Base-by-base conservation (phyloP, 2,888 invertebrate species). In the Drosophila kanekoi region DNA sequence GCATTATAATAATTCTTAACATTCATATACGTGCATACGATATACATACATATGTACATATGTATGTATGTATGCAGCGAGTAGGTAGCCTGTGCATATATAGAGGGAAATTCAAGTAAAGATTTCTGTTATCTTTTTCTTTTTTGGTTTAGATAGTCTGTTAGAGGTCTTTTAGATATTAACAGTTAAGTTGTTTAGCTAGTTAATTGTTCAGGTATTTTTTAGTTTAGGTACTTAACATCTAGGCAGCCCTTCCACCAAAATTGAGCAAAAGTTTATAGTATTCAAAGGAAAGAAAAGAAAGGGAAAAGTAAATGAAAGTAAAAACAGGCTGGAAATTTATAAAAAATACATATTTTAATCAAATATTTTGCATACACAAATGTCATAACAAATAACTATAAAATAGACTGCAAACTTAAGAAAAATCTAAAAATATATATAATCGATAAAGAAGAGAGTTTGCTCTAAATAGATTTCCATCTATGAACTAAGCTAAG, bases 51-150 rank as follows among this genome's bases (percentile, higher is more conserved):
- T n/a, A n/a, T n/a, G n/a, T n/a, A n/a, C n/a, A n/a, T n/a, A n/a
- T n/a, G n/a, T n/a, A n/a, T n/a, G n/a, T n/a, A n/a, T 4, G 48
- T 64, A 60, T 62, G 49, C 45, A 51, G 59, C 54, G 68, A 63
- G n/a, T 84, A 79, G 87, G 82, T 87, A 87, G 84, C 87, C 76
- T 85, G 82, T 85, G 82, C 88, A 65, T 72, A 65, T 57, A 40
- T 77, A 35, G 70, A 69, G 62, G 85, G 62, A 75, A 68, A 79
- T 66, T 63, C 61, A 56, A 68, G 61, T 70, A 68, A 75, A 69
- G 52, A 51, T 52, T 56, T 53, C 32, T 37, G 14, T 35, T 45
- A n/a, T n/a, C n/a, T 57, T 43, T 20, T 20, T 23, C 5, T 0
- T 23, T 23, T 23, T 23, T 23, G 5, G 32, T 57, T 64, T 72